Base-by-base conservation (phyloP, 92 coral and sea anemone genomes). In the Umimayanthus kanabou region DNA sequence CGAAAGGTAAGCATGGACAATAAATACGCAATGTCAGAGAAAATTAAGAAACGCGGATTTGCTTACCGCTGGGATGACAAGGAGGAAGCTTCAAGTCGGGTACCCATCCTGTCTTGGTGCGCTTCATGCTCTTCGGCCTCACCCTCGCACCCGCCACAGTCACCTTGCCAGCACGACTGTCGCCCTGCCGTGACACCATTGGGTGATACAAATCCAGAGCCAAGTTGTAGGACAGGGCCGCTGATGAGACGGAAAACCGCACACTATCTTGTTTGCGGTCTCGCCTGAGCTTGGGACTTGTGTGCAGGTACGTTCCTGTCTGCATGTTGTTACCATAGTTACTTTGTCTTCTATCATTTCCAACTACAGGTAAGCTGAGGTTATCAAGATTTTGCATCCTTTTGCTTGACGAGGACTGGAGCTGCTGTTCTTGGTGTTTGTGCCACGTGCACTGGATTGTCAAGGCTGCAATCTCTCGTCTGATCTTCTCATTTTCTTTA, bases 191-290 rank as follows among this genome's bases (percentile, higher is more conserved):
- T 79, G 98, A 90, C 73, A 87, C 94, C 92, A 94, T 57, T 49
- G 98, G 98, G 70, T 94, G 94, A 47, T 96, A 93, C 80, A 95
- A 87, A 50, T 96, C 96, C 74, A 95, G 42, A 33, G 98, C 98
- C 88, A 88, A 77, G 73, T 93, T 93, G 74, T 92, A 93, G 42
- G 96, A 93, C 84, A 90, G 71, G 25, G 94, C 93, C n/a, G 91
- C 93, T 11, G 94, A 85, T 39, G 96, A 91, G 7, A 92, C 76
- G 14, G 61, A 18, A 83, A 83, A 83, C 87, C 64, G 78, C 87
- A 70, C 43, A 39, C 43, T 22, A 43, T 70, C 53, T 26, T 83
- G 78, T 83, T 53, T 83, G 58, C 67, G 87, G 66, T 43, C 78
- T 70, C 87, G 28, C 26, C 39, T 73, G 15, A 29, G 76, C 78